phyloP scores from a whole-genome alignment of 2,113 vertebrate species.

The Meriones unguiculatus region DNA sequence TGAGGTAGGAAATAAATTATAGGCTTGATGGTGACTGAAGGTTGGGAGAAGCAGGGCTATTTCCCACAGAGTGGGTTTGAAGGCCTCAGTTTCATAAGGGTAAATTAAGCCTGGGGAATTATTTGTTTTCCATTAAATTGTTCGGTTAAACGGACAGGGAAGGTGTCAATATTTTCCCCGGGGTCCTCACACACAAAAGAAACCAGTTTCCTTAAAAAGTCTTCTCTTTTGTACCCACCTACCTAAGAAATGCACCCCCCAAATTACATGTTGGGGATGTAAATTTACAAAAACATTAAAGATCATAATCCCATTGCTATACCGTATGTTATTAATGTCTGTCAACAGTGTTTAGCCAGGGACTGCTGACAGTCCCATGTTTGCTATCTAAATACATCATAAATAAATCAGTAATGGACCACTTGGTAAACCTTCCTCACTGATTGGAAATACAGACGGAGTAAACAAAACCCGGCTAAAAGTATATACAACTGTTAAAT shows the following conservation, averaged over 20 bases:
- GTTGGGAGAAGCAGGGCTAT: conserved; percentile 88
- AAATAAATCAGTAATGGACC: conserved; percentile 93
- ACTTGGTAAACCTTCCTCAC: conserved; percentile 89
- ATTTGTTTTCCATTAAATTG: conserved; percentile 90
- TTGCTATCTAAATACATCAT: conserved; percentile 93
- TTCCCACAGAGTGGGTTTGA: conserved; percentile 87
- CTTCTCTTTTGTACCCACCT: conserved; percentile 65
- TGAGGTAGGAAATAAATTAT: conserved; percentile 88
- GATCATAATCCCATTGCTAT: conserved; percentile 89
- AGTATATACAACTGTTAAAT: conserved; percentile 88
- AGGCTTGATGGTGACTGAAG: conserved; percentile 88
- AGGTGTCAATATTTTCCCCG: conserved; percentile 87
- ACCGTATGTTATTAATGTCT: conserved; percentile 93
- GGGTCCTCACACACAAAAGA: conserved; percentile 83
- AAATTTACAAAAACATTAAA: conserved; percentile 85
- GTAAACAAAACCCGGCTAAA: conserved; percentile 88
- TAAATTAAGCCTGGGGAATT: conserved; percentile 90
- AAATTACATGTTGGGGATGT: conserved; percentile 80
- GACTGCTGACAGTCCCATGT: conserved; percentile 92
- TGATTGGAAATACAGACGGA: conserved; percentile 91
- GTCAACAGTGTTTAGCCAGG: conserved; percentile 92
- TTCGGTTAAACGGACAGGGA: conserved; percentile 89
- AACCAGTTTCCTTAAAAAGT: conserved; percentile 37
- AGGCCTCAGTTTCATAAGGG: conserved; percentile 87
- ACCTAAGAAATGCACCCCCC: conserved; percentile 81